phyloP scores from a whole-genome alignment of 2,113 vertebrate species.

The Cryptomyrus ogoouensis region DNA sequence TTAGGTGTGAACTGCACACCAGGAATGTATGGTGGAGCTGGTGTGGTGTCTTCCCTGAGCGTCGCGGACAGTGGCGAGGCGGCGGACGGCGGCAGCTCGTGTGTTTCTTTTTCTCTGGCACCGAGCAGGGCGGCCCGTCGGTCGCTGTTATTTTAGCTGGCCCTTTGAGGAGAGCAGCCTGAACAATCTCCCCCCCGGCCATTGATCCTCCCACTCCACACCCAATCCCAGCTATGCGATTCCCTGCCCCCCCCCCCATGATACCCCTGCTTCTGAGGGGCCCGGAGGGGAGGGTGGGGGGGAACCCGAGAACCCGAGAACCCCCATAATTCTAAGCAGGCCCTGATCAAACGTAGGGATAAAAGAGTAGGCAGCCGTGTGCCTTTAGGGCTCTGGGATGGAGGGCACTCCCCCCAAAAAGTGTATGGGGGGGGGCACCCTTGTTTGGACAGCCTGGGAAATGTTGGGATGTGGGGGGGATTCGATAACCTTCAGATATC shows the following conservation, averaged over 20 bases:
- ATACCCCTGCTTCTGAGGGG: conserved; percentile 39
- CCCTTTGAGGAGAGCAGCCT: conserved; percentile 44
- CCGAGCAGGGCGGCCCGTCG: conserved; percentile 22
- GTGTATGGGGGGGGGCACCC: neutral
- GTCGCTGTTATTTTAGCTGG: conserved; percentile 46
- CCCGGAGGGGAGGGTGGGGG: conserved; percentile 44
- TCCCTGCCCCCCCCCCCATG: conserved; percentile 40
- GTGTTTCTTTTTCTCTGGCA: conserved; percentile 18
- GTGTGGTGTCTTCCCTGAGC: neutral
- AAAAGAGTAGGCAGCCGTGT: conserved; percentile 41
- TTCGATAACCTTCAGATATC: neutral
- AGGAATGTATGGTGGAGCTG: neutral
- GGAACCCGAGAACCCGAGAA: conserved; percentile 50
- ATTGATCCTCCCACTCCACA: conserved; percentile 41
- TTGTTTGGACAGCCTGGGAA: neutral
- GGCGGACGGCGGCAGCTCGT: neutral
- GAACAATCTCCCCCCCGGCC: conserved; percentile 35
- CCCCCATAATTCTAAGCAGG: conserved; percentile 53
- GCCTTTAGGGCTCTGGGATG: conserved; percentile 34
- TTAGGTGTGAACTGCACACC: conserved; percentile 31
- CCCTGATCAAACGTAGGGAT: conserved; percentile 50
- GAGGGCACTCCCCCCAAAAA: conserved; percentile 18
- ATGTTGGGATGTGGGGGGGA: neutral
- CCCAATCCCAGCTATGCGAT: conserved; percentile 36
- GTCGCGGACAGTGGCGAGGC: conserved; percentile 9